Conservation (phyloP, 1,140 invertebrate species). For the Drosophila trapezifrons region DNA sequence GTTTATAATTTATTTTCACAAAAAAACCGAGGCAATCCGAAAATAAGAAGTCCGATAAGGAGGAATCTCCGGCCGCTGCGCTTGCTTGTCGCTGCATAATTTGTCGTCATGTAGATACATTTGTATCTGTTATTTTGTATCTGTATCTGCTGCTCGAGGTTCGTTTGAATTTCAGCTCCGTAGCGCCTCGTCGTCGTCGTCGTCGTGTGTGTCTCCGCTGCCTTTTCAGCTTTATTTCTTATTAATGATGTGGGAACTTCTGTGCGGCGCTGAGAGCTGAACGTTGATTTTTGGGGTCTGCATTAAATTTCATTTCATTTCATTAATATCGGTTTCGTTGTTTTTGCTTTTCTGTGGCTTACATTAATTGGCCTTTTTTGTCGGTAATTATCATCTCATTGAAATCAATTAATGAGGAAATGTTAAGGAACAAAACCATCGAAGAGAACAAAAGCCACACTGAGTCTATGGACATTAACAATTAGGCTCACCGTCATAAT, state of each 20-base stretch:
- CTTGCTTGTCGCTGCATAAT: slow-evolving; percentile 73
- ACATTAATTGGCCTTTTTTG: slow-evolving; percentile 34
- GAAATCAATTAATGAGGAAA: slow-evolving; percentile 44
- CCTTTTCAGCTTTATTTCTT: slow-evolving; percentile 41
- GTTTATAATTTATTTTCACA: slow-evolving; percentile 76
- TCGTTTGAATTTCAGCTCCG: slow-evolving; percentile 71
- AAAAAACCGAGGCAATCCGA: slow-evolving; percentile 29
- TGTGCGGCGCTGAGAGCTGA: slow-evolving; percentile 54
- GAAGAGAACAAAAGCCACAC: slow-evolving; percentile 9
- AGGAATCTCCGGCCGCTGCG: slow-evolving; percentile 29
- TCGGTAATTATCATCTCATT: slow-evolving; percentile 45
- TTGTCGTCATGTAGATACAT: slow-evolving; percentile 81
- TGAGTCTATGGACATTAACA: slow-evolving; percentile 59
- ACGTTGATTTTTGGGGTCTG: slow-evolving; percentile 42
- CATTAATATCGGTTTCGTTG: slow-evolving; percentile 69
- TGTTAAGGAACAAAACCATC: slow-evolving; percentile 30
- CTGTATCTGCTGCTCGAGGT: slow-evolving; percentile 58
- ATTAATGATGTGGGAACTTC: slow-evolving; percentile 82
- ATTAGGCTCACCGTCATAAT: slow-evolving; percentile 53
- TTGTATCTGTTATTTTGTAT: slow-evolving; percentile 58
- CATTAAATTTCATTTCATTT: slow-evolving; percentile 77
- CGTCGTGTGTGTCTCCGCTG: slow-evolving; percentile 70
- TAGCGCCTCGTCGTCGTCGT: slow-evolving; percentile 59
- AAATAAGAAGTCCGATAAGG: slow-evolving; percentile 33
- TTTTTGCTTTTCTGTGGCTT: neutral